Percentiles rank a stretch among this genome's conserved stretches.
These are phyloP conservation scores for Machimus rusticus DNA, from an alignment of 2,888 invertebrate genomes.

Conservation along the genomic window DNA sequence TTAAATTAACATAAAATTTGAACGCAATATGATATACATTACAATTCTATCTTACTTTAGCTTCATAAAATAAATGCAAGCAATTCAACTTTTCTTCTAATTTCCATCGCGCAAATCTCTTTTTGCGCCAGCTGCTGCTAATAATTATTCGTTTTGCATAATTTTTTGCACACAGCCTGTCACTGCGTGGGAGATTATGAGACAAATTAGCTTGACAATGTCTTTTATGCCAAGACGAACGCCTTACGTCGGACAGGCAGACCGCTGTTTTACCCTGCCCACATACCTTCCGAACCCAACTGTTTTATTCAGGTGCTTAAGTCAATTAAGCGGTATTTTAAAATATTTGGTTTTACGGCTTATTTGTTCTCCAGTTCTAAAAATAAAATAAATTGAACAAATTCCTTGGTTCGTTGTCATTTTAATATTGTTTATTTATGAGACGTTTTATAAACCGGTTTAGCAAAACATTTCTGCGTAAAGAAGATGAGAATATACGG, in stretches of 20 bases:
- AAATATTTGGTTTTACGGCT: background rate
- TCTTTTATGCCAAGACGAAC: background rate
- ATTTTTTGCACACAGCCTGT: background rate
- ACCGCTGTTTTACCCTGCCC: background rate
- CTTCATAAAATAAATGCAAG: too few relatives aligned
- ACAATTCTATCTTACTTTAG: background rate
- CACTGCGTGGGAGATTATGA: background rate
- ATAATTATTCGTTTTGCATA: background rate
- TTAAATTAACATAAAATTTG: background rate
- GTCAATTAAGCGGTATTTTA: background rate
- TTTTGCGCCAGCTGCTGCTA: background rate
- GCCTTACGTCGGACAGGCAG: background rate
- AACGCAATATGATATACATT: background rate
- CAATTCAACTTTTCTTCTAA: too few relatives aligned
- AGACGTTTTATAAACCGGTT: background rate
- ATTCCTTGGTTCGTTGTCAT: background rate
- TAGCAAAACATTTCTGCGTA: background rate
- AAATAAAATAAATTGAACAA: background rate
- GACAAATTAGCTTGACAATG: background rate
- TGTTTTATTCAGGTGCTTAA: background rate
- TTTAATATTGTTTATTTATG: background rate
- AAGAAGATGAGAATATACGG: background rate
- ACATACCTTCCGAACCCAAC: background rate
- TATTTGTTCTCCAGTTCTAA: background rate
- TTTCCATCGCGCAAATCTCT: background rate